Evolutionary conservation across 2,113 vertebrate species (phyloP).

Genomic region (Psilopogon haemacephalus): DNA sequence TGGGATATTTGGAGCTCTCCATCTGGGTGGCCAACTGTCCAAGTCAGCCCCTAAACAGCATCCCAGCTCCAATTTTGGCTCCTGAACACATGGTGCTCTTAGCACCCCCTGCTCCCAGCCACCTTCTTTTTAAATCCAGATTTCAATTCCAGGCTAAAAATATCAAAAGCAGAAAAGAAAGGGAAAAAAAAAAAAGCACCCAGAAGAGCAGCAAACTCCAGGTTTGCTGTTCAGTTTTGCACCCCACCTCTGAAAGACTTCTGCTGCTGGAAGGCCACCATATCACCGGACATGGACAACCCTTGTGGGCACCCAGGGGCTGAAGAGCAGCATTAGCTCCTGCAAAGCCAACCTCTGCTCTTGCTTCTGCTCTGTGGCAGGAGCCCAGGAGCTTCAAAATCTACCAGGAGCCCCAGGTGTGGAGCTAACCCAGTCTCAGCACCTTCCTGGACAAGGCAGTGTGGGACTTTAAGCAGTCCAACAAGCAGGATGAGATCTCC

Average conservation of each 20-base stretch:
- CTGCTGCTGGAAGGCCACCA: rapidly evolving
- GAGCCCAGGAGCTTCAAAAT: background rate
- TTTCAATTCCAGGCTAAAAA: constrained; percentile 10
- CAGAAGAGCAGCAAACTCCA: background rate
- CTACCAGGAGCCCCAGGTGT: rapidly evolving
- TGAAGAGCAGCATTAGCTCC: background rate
- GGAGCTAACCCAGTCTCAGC: background rate
- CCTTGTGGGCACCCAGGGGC: rapidly evolving
- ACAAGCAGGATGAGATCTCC: rapidly evolving
- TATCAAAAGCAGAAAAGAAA: background rate
- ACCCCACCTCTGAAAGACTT: background rate
- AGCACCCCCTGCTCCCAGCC: constrained; percentile 6
- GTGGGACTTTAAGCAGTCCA: rapidly evolving
- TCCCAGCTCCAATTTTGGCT: background rate
- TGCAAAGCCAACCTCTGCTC: background rate
- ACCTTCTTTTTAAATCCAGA: background rate
- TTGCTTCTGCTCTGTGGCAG: background rate
- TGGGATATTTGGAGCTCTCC: background rate
- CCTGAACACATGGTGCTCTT: constrained; percentile 35
- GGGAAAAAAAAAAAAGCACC: no score
- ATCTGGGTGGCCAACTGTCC: constrained; percentile 34
- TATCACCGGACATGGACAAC: rapidly evolving
- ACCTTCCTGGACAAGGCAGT: rapidly evolving
- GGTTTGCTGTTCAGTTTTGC: background rate
- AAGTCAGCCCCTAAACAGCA: background rate